Base-by-base conservation (phyloP, 2,888 invertebrate species). In the Teleiodes luculella region DNA sequence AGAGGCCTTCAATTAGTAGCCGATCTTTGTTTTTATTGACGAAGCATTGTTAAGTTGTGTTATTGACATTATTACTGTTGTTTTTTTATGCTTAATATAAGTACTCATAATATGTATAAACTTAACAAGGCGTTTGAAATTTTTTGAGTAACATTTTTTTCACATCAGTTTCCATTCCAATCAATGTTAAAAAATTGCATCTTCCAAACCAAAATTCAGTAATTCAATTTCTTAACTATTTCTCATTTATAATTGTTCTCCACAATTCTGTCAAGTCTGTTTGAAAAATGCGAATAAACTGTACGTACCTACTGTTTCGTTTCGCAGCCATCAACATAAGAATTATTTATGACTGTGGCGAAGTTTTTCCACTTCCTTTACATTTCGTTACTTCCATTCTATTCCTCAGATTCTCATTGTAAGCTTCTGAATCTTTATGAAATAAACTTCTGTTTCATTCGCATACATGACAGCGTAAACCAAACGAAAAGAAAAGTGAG, bases 321-420 rank as follows among this genome's bases (percentile, higher is more conserved):
- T 58, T 57, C 56, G 52, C 55, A 54, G 53, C 59, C 60, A 55
- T 63, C 55, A 58, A 54, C 58, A 57, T 62, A 61, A 60, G 57
- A 63, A 63, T 63, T 58, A 61, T 65, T 62, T 62, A 63, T 62
- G 58, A 55, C 54, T 49, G 54, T 49, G 58, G 48, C 39, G 48
- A 60, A 61, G 41, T 61, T 64, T 56, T 60, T 51, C 47, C 56
- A 49, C 57, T 61, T 64, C 54, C 57, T 58, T 60, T 57, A 58
- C 58, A 53, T 60, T 31, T 58, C 58, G 59, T 68, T 56, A 24
- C 64, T 66, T 65, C 57, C 59, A 63, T 66, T 67, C 57, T 52
- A 57, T 58, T 62, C 57, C 49, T 59, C 61, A 52, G 63, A 58
- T 67, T 58, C 57, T 52, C 48, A 56, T 52, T 31, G 61, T 65